Percentiles rank a stretch among this genome's conserved stretches.
phyloP scores from a whole-genome alignment of 2,888 invertebrate genomes.

The Zhengitettix transpicula region DNA sequence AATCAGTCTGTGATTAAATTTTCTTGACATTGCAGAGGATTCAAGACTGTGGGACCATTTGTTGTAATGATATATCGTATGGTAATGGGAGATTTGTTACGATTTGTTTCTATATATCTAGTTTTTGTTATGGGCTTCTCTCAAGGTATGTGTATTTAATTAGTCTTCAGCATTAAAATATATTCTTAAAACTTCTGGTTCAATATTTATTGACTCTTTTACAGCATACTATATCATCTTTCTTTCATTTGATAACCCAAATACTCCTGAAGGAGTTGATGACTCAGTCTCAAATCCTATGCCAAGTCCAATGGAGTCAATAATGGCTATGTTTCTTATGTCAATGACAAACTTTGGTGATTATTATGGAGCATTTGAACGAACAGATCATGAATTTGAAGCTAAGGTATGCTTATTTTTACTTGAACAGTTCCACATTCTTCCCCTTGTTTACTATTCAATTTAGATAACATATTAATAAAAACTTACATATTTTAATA shows the following conservation, averaged over 20 bases:
- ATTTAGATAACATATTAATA: no score
- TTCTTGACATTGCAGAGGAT: conserved; percentile 49
- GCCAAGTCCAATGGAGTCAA: conserved; percentile 82
- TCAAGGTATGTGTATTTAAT: conserved; percentile 47
- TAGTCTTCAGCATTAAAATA: background rate
- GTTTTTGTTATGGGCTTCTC: conserved; percentile 97
- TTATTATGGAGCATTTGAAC: conserved; percentile 79
- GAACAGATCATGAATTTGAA: conserved; percentile 73
- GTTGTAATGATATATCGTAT: conserved; percentile 99
- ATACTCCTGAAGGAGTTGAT: conserved; percentile 66
- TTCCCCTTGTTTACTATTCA: no score
- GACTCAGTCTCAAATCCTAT: conserved; percentile 72
- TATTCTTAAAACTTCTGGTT: background rate
- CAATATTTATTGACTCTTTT: background rate
- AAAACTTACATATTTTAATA: no score
- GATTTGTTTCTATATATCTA: conserved; percentile 91
- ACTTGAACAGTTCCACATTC: no score
- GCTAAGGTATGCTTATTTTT: conserved; percentile 49
- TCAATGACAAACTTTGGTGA: conserved; percentile 93
- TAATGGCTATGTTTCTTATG: conserved; percentile 98
- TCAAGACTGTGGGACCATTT: conserved; percentile 96
- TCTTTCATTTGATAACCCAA: conserved; percentile 69
- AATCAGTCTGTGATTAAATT: background rate
- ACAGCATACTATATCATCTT: conserved; percentile 82
- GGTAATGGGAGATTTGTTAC: conserved; percentile 87